Conservation (phyloP, 2,797 vertebrate genomes). For the Gymnocypris eckloni region DNA sequence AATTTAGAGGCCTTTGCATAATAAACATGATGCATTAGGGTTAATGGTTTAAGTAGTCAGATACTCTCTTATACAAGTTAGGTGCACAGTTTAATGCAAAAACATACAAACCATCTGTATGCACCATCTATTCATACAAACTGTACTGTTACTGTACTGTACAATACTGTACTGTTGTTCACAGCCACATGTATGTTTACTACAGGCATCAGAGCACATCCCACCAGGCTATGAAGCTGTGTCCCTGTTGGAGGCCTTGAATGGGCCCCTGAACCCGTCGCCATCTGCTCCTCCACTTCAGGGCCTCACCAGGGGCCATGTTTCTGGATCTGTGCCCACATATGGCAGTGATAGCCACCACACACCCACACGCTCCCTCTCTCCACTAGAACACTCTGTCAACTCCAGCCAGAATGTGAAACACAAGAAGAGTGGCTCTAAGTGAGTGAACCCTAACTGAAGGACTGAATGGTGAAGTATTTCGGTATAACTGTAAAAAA, state of each 20-base stretch:
- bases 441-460: constrained; percentile 79
- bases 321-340: constrained; percentile 81
- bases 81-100: background rate
- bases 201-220: constrained; percentile 92
- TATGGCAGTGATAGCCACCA: constrained; percentile 86
- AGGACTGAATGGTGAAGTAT: background rate
- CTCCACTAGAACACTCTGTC: constrained; percentile 84
- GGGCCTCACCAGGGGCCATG: constrained; percentile 78
- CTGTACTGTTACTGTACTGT: too few species aligned
- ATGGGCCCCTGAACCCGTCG: constrained; percentile 89
- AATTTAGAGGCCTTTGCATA: background rate
- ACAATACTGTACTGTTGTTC: background rate
- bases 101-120: background rate
- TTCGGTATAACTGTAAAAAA: background rate
- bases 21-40: background rate
- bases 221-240: constrained; percentile 95
- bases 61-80: background rate
- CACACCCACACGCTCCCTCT: constrained; percentile 79
- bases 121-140: background rate
- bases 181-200: constrained; percentile 7
- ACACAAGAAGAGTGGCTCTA: constrained; percentile 90
- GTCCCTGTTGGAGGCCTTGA: constrained; percentile 95
- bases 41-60: background rate
- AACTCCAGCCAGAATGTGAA: constrained; percentile 85
- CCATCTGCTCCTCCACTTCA: constrained; percentile 81